Conservation (phyloP, 2,888 invertebrate genomes). For the Eupithecia tripunctaria region DNA sequence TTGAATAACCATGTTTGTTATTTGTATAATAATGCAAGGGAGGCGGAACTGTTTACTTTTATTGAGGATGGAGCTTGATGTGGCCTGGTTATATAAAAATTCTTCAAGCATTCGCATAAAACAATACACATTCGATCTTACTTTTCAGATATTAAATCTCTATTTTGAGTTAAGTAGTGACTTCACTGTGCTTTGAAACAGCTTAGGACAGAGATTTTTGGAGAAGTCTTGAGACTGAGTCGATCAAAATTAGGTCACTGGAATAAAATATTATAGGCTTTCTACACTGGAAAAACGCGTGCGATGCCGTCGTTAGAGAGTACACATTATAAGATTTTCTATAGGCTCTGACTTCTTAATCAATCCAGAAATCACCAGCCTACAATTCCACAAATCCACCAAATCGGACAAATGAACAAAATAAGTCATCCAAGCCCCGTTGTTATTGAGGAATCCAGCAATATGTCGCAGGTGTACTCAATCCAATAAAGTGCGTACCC, state of each 20-base stretch:
- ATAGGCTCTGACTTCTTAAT: not conserved
- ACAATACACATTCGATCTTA: not conserved
- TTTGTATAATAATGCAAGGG: slow-evolving; percentile 21
- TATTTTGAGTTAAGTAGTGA: not conserved
- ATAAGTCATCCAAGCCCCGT: slow-evolving; percentile 25
- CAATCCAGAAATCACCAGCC: not conserved
- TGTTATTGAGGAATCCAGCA: slow-evolving; percentile 34
- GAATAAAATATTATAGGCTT: too few species aligned
- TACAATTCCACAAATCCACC: not conserved
- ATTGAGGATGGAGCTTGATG: slow-evolving; percentile 13
- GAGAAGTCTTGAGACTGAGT: not conserved
- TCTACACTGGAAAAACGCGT: too few species aligned
- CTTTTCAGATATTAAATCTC: not conserved
- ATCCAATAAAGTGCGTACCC: slow-evolving; percentile 35
- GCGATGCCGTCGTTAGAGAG: too few species aligned
- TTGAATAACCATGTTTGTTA: slow-evolving; percentile 20
- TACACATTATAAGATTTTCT: too few species aligned
- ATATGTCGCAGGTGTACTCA: slow-evolving; percentile 34
- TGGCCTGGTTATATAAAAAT: not conserved
- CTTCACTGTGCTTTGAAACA: not conserved
- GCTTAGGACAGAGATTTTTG: not conserved
- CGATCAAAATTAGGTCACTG: not conserved
- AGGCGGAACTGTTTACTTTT: slow-evolving; percentile 20
- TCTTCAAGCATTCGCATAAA: not conserved
- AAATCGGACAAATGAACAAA: slow-evolving; percentile 22